Percentiles rank a stretch among this genome's conserved stretches.
Conservation (phyloP, 2,888 invertebrate genomes). For the Drosophila mercatorum region DNA sequence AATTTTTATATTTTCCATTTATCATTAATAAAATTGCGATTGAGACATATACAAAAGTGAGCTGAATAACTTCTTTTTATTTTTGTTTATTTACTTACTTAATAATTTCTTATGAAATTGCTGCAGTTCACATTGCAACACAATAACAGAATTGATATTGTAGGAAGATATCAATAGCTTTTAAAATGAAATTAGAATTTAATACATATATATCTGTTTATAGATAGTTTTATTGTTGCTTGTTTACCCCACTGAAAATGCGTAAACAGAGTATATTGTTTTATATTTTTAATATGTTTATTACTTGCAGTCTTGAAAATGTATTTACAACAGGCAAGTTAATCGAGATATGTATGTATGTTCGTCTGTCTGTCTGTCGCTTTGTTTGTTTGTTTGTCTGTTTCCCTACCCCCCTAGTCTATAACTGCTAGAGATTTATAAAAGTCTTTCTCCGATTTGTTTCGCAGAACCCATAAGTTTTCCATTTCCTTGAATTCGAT, state of each 20-base stretch:
- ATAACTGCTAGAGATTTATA: background rate
- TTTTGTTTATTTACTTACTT: background rate
- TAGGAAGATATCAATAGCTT: background rate
- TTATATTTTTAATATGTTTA: too few species aligned
- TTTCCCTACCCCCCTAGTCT: background rate
- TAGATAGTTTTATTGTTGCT: background rate
- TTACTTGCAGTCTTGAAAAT: too few species aligned
- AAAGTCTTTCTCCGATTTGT: too few species aligned
- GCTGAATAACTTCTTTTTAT: too few species aligned
- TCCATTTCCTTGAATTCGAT: background rate
- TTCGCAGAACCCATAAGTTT: background rate
- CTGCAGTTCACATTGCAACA: background rate
- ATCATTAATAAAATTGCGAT: background rate
- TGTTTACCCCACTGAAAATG: background rate
- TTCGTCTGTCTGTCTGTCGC: too few species aligned
- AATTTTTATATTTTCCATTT: conserved; percentile 17
- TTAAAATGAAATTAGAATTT: background rate
- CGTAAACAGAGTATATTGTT: background rate
- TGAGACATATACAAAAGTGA: background rate
- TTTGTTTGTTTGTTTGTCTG: background rate
- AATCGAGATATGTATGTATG: background rate
- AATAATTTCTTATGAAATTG: background rate
- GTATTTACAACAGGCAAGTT: too few species aligned
- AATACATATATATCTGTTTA: background rate
- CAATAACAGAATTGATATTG: background rate